Conservation (phyloP, 2,888 invertebrate genomes). For the Helicoverpa assulta region DNA sequence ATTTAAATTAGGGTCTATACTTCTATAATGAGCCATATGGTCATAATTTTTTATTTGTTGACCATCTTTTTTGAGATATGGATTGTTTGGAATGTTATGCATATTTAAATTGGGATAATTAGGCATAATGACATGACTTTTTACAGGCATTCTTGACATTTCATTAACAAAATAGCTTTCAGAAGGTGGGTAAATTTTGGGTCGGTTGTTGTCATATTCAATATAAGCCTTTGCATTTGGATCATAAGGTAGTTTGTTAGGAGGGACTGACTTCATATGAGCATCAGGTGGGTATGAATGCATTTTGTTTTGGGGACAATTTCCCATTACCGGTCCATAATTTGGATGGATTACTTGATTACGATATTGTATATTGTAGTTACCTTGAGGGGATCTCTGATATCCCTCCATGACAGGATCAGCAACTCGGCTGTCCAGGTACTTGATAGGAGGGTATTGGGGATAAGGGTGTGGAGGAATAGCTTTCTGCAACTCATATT, state of each 20-base stretch:
- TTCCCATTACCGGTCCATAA: conserved; percentile 78
- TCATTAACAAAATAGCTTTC: conserved; percentile 82
- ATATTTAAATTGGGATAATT: conserved; percentile 78
- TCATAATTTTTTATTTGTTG: conserved; percentile 78
- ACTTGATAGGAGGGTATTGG: conserved; percentile 81
- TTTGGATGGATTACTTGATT: conserved; percentile 80
- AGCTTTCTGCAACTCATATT: conserved; percentile 83
- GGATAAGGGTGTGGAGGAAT: conserved; percentile 78
- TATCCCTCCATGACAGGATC: conserved; percentile 81
- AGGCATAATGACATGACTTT: conserved; percentile 77
- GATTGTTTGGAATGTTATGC: conserved; percentile 75
- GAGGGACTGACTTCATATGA: conserved; percentile 70
- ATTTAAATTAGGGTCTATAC: conserved; percentile 76
- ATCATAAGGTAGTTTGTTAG: conserved; percentile 82
- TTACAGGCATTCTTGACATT: conserved; percentile 73
- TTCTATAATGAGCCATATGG: conserved; percentile 77
- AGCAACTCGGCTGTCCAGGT: conserved; percentile 79
- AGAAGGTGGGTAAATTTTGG: conserved; percentile 75
- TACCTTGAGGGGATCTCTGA: conserved; percentile 80
- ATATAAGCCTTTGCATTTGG: conserved; percentile 77
- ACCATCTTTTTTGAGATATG: conserved; percentile 81
- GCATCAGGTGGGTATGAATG: conserved; percentile 78
- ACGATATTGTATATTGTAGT: conserved; percentile 77
- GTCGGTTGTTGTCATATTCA: conserved; percentile 79
- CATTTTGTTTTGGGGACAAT: conserved; percentile 79